A percentile compares a stretch with the other conserved stretches of the same genome.
Conservation (phyloP, 2,113 vertebrate species). For the Phalacrocorax brasilianus region DNA sequence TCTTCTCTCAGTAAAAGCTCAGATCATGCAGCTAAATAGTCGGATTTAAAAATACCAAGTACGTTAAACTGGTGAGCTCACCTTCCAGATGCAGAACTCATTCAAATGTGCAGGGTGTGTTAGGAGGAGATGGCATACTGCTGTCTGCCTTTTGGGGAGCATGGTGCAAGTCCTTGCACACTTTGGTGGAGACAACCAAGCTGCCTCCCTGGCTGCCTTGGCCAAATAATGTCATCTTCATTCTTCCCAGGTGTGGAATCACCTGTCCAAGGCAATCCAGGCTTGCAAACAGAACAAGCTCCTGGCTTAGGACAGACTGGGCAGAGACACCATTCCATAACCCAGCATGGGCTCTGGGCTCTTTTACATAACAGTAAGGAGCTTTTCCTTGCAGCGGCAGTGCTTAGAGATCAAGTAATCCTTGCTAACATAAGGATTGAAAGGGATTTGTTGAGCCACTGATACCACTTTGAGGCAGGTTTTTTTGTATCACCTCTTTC, state of each 20-base stretch:
- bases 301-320: neutral
- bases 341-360: neutral
- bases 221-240: neutral
- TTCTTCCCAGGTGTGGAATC: neutral
- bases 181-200: neutral
- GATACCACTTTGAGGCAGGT: neutral
- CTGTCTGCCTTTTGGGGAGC: neutral
- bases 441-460: neutral
- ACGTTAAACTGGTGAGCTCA: rapidly evolving
- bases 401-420: neutral
- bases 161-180: neutral
- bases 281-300: neutral
- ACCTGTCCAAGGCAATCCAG: neutral
- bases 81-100: neutral
- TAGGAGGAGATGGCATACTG: neutral
- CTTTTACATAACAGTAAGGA: neutral
- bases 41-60: neutral
- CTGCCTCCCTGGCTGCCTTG: neutral
- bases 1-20: neutral
- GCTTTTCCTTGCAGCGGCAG: neutral
- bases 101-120: neutral
- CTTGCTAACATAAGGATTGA: neutral
- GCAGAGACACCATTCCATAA: neutral
- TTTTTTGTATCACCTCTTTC: neutral
- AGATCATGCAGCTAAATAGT: neutral